phyloP scores from a whole-genome alignment of 1,140 invertebrate genomes.

The Lepidurus couesii region DNA sequence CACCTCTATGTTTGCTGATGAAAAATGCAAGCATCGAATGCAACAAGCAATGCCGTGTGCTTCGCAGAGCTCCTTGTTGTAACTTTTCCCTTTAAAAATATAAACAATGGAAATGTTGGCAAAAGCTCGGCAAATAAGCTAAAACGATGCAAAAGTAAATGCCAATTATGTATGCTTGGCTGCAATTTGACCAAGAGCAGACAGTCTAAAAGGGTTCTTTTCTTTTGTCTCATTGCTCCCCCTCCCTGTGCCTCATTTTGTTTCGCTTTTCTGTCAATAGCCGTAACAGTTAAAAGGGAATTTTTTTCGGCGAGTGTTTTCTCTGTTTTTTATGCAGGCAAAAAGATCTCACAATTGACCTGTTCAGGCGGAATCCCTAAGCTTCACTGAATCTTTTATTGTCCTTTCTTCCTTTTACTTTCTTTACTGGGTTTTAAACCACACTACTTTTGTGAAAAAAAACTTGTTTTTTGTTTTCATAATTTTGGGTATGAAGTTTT shows the following conservation, averaged over 20 bases:
- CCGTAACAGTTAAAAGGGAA: neutral
- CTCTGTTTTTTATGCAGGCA: neutral
- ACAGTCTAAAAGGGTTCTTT: neutral
- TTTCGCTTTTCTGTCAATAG: neutral
- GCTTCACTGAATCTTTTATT: slow-evolving; percentile 22
- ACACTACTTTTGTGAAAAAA: neutral
- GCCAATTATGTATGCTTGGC: neutral
- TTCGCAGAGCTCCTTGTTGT: neutral
- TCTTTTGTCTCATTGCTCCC: neutral
- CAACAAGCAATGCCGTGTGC: neutral
- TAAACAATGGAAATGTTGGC: neutral
- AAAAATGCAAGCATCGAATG: neutral
- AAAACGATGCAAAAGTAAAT: slow-evolving; percentile 12
- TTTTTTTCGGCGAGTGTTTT: slow-evolving; percentile 5
- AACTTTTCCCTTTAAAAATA: neutral
- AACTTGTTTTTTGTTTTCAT: neutral
- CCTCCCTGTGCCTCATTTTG: slow-evolving; percentile 1
- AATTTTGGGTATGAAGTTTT: neutral
- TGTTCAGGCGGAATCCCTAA: slow-evolving; percentile 21
- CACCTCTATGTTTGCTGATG: neutral
- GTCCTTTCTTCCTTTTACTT: slow-evolving; percentile 19
- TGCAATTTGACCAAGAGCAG: slow-evolving; percentile 9
- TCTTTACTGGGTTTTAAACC: neutral
- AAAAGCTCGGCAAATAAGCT: neutral
- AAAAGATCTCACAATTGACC: slow-evolving; percentile 15